phyloP scores from a whole-genome alignment of 2,888 invertebrate species.

The Penaeus monodon region DNA sequence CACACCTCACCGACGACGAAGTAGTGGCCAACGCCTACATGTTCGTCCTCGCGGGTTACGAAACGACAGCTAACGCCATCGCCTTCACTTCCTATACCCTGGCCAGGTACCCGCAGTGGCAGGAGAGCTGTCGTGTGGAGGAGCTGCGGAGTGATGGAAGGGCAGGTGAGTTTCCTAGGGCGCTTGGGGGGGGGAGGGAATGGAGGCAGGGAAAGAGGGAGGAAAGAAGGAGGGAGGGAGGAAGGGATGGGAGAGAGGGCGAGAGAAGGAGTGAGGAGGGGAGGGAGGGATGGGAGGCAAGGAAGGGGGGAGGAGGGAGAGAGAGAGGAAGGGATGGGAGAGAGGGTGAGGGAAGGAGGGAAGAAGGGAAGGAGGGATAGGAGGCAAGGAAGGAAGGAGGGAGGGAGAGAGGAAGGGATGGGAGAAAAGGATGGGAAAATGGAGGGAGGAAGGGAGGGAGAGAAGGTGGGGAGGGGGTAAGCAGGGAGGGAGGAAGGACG shows the following conservation, averaged over 20 bases:
- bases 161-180: slow-evolving; percentile 37
- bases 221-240: neutral
- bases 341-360: no score
- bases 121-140: slow-evolving; percentile 62
- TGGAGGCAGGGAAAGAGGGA: neutral
- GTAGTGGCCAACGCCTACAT: slow-evolving; percentile 71
- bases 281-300: no score
- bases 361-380: no score
- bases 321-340: no score
- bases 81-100: slow-evolving; percentile 69
- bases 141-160: slow-evolving; percentile 52
- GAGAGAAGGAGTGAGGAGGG: no score
- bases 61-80: slow-evolving; percentile 73
- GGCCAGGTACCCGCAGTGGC: slow-evolving; percentile 64
- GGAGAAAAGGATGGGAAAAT: no score
- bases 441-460: no score
- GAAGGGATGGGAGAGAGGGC: neutral
- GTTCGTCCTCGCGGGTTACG: slow-evolving; percentile 73
- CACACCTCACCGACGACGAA: slow-evolving; percentile 67
- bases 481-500: no score
- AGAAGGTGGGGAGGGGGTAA: no score
- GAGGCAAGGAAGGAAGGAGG: no score
- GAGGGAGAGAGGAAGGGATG: no score
- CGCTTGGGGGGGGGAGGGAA: neutral
- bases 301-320: no score